phyloP scores from a whole-genome alignment of 1,140 invertebrate species.

The Chrysoperla carnea region DNA sequence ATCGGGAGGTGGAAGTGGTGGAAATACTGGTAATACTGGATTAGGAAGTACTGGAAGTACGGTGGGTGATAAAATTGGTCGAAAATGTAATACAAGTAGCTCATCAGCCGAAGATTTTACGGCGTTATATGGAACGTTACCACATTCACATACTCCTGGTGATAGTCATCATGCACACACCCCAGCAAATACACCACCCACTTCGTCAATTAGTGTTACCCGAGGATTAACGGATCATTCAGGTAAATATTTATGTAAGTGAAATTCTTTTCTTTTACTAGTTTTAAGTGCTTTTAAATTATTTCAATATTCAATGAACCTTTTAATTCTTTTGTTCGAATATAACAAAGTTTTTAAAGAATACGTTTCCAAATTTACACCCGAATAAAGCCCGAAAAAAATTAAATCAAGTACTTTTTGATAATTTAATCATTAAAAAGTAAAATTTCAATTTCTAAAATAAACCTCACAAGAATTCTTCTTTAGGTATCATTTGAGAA shows the following conservation, averaged over 20 bases:
- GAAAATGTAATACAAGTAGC: conserved; percentile 56
- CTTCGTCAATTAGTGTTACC: conserved; percentile 14
- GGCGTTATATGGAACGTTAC: conserved; percentile 44
- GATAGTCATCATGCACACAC: conserved; percentile 20
- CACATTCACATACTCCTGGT: conserved; percentile 22
- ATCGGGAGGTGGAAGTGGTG: conserved; percentile 16
- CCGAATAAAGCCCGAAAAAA: too few relatives aligned
- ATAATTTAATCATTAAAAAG: too few relatives aligned
- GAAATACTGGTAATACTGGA: conserved; percentile 34
- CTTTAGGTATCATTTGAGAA: too few relatives aligned
- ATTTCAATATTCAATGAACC: background rate
- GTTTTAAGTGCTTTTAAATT: background rate
- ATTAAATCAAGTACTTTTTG: too few relatives aligned
- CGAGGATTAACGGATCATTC: conserved; percentile 37
- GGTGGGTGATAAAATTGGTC: conserved; percentile 2
- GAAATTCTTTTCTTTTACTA: background rate
- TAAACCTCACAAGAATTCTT: too few relatives aligned
- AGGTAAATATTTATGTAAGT: conserved; percentile 18
- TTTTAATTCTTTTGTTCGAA: too few relatives aligned
- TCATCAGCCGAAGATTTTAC: conserved; percentile 67
- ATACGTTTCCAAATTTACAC: too few relatives aligned
- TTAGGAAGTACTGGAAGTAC: conserved; percentile 2
- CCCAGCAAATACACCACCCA: conserved; percentile 38
- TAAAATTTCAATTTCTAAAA: too few relatives aligned
- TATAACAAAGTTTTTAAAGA: too few relatives aligned